Base-by-base conservation (phyloP, 2,113 vertebrate genomes). In the Gobius niger region DNA sequence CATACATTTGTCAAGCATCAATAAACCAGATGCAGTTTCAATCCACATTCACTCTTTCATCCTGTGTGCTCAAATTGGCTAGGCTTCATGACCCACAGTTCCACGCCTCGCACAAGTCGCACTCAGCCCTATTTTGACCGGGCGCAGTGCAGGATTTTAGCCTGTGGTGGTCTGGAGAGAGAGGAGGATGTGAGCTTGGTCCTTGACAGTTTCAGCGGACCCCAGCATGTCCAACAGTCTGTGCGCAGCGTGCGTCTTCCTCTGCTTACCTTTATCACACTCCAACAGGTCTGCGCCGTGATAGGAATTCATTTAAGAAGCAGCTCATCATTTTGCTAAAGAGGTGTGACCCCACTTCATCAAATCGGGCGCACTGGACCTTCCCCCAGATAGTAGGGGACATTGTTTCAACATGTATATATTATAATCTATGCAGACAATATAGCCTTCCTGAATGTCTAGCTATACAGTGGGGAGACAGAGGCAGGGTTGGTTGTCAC, bases 1-100 rank as follows among this genome's bases (percentile, higher is more conserved):
- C 75, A 77, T 80, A 75, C 18, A 44, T n/a, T n/a, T n/a, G n/a
- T n/a, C n/a, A 52, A 78, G 87, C 84, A 72, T 91, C 84, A 80
- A 86, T 82, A 77, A 75, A 75, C 34, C 80, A 77, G 47, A 64
- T 61, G 63, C 68, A 64, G 70, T 75, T 69, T 62, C 74, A 69
- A 70, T 47, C 66, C 11, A 5, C 69, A 68, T 66, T 78, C 70
- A 44, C 74, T 56, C 83, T 87, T 87, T 88, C 82, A 85, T 84
- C 78, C 73, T 75, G 70, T 73, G 41, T 65, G 51, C 47, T 24
- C 19, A 85, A 85, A 83, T 72, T 74, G 68, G 24, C 76, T 74
- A n/a, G 18, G 34, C 47, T 68, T 57, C 77, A 68, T 71, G 75
- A 73, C 83, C 75, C 80, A 44, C 75, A 80, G 73, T 56, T 18